Conservation (phyloP, 2,113 vertebrate genomes). For the Triplophysa rosa region DNA sequence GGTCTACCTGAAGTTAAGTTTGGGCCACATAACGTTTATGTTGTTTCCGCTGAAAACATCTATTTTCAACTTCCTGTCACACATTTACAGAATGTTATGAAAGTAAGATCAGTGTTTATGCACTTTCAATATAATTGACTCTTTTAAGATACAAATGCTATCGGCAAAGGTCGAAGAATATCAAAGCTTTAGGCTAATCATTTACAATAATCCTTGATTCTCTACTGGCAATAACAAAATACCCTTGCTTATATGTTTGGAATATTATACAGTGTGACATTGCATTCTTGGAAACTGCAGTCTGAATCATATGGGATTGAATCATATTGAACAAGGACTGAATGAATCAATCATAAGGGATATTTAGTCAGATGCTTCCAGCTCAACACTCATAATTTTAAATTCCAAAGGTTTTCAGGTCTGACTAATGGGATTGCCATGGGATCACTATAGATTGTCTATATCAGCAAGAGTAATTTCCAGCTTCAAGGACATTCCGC, state of each 20-base stretch:
- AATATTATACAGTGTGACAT: neutral
- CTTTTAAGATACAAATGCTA: neutral
- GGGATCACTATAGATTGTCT: conserved; percentile 16
- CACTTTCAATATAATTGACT: neutral
- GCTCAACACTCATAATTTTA: conserved; percentile 1
- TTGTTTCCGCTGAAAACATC: no score
- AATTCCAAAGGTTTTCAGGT: conserved; percentile 34
- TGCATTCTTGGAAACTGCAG: neutral
- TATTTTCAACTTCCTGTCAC: no score
- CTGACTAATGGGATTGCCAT: conserved; percentile 2
- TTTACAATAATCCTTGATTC: neutral
- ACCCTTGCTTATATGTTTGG: neutral
- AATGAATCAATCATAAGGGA: neutral
- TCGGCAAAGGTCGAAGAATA: neutral
- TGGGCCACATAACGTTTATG: no score
- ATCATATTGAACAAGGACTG: neutral
- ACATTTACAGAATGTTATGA: neutral
- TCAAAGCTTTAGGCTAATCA: neutral
- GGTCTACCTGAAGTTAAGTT: no score
- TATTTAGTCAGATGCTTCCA: neutral
- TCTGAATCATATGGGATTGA: neutral
- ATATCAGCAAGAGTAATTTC: conserved; percentile 40
- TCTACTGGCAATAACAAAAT: neutral
- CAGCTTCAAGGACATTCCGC: conserved; percentile 35
- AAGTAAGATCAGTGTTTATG: neutral